A percentile compares a stretch with the other conserved stretches of the same genome.
Conservation (phyloP, 2,797 vertebrate genomes). For the Dromococcyx pavoninus region DNA sequence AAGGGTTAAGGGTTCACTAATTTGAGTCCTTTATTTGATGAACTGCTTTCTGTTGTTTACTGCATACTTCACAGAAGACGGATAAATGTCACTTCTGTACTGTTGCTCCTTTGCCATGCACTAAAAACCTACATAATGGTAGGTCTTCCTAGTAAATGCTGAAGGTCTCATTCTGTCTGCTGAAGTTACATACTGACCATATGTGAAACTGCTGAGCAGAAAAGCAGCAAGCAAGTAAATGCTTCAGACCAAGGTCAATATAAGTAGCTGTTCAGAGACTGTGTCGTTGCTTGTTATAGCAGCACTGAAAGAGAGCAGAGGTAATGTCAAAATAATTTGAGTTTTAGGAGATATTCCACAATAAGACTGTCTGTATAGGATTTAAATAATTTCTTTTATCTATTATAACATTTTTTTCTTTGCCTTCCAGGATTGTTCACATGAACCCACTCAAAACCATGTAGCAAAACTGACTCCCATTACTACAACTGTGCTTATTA, state of each 20-base stretch:
- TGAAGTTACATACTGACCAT: neutral
- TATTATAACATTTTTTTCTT: neutral
- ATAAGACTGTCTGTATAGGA: constrained; percentile 11
- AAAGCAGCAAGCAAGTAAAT: neutral
- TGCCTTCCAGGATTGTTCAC: neutral
- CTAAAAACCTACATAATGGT: neutral
- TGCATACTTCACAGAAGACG: neutral
- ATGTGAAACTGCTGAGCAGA: neutral
- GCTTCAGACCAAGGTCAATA: neutral
- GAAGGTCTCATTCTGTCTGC: neutral
- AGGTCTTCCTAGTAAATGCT: neutral
- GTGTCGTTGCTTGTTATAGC: neutral
- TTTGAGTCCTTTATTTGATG: neutral
- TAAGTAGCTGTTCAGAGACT: constrained; percentile 3
- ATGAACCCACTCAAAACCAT: neutral
- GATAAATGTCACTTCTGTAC: neutral
- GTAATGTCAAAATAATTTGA: neutral
- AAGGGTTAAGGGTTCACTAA: neutral
- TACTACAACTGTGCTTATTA: neutral
- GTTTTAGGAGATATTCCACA: neutral
- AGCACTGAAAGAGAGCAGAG: neutral
- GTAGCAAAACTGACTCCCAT: neutral
- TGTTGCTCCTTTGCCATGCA: rapidly evolving
- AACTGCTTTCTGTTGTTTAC: neutral
- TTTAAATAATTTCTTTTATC: neutral